Percentiles rank a stretch among this genome's conserved stretches.
These are phyloP conservation scores for Trachythela sp. DNA, from an alignment of 64 coral and sea anemone species.

Conservation along the genomic window DNA sequence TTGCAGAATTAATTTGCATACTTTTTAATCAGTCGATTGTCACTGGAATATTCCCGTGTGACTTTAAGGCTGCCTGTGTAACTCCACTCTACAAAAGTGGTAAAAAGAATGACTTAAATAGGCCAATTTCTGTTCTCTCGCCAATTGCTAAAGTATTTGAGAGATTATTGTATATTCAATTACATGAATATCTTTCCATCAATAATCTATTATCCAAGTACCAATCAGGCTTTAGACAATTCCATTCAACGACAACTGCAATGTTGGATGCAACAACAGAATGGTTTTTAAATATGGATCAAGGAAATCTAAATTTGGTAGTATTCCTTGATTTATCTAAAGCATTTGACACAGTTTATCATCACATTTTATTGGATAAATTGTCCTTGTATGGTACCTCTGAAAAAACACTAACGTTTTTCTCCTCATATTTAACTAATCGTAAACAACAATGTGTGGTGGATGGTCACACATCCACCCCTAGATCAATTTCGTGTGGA, in stretches of 20 bases:
- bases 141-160: background rate
- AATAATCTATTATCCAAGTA: background rate
- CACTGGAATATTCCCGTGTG: background rate
- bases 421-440: background rate
- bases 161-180: background rate
- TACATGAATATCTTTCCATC: background rate
- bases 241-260: background rate
- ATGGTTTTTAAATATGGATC: background rate
- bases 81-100: background rate
- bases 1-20: background rate
- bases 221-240: background rate
- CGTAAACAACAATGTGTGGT: background rate
- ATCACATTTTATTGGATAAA: constrained; percentile 27
- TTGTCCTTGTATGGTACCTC: background rate
- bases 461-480: background rate
- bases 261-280: background rate
- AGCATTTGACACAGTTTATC: no score
- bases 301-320: background rate
- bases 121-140: background rate
- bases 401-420: background rate
- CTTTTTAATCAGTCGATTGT: background rate
- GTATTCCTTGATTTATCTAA: background rate
- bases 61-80: background rate
- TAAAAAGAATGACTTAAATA: background rate
- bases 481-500: background rate